Evolutionary conservation across 2,888 invertebrate genomes (phyloP).

Genomic region (Chymomyza amoena): DNA sequence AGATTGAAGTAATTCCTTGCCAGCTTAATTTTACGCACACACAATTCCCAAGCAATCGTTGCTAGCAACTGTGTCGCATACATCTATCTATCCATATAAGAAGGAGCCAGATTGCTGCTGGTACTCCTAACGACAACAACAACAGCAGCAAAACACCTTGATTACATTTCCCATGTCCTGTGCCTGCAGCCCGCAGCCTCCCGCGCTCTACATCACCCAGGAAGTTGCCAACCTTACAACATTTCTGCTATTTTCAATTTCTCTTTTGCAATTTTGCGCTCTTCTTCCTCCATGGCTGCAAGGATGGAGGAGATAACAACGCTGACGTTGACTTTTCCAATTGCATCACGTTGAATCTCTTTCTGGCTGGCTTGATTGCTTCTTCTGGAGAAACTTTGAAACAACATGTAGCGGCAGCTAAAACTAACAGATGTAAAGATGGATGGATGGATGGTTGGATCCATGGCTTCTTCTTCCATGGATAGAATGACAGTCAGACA

Average conservation of each 20-base stretch:
- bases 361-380: conserved; percentile 49
- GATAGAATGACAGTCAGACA: not conserved
- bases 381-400: conserved; percentile 58
- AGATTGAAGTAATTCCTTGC: not conserved
- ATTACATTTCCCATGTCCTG: conserved; percentile 55
- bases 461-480: not conserved
- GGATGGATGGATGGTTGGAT: not conserved
- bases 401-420: conserved; percentile 50
- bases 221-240: not conserved
- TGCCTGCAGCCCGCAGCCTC: conserved; percentile 39
- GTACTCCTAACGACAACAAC: conserved; percentile 18
- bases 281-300: conserved; percentile 36
- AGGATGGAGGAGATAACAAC: conserved; percentile 48
- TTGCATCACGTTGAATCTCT: conserved; percentile 31
- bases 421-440: conserved; percentile 46
- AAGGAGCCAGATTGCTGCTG: not conserved
- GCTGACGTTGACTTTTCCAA: conserved; percentile 68
- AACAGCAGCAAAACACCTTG: conserved; percentile 33
- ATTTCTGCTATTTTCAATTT: conserved; percentile 53
- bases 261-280: conserved; percentile 9
- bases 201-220: conserved; percentile 6
- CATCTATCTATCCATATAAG: not conserved
- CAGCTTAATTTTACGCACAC: not conserved
- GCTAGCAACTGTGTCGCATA: not conserved
- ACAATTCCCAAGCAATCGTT: not conserved